Evolutionary conservation across 30 jellyfish, hydroid and myxozoan species (phyloP).

Genomic region (Kudoa iwatai): DNA sequence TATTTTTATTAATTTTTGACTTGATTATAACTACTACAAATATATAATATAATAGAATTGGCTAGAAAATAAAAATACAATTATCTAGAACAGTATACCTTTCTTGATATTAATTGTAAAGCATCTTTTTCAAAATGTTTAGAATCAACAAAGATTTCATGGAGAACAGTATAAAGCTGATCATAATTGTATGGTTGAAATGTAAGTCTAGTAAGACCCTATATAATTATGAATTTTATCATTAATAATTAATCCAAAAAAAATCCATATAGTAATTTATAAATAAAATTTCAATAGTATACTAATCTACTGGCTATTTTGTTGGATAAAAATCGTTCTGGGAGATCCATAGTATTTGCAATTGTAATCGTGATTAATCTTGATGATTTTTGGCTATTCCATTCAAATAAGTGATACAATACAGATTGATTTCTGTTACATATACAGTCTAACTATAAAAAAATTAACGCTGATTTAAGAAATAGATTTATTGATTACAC

Average conservation of each 20-base stretch:
- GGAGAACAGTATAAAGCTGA: no score
- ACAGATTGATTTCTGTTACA: slow-evolving; percentile 66
- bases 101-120: slow-evolving; percentile 31
- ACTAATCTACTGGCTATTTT: slow-evolving; percentile 35
- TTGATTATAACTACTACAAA: no score
- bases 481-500: no score
- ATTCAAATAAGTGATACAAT: slow-evolving; percentile 37
- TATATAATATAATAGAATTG: not conserved
- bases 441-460: slow-evolving; percentile 20
- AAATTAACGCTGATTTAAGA: not conserved
- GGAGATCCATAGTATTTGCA: slow-evolving; percentile 79
- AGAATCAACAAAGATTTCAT: slow-evolving; percentile 32
- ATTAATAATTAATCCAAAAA: no score
- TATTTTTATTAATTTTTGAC: no score
- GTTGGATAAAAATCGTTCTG: slow-evolving; percentile 45
- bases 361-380: slow-evolving; percentile 22
- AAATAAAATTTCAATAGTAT: not conserved
- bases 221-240: not conserved
- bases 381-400: slow-evolving; percentile 33
- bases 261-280: no score
- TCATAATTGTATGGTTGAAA: slow-evolving; percentile 42
- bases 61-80: not conserved
- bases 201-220: slow-evolving; percentile 42
- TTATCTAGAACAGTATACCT: slow-evolving; percentile 6
- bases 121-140: slow-evolving; percentile 77